phyloP scores from a whole-genome alignment of 2,797 vertebrate species.

The Adrianichthys oophorus region DNA sequence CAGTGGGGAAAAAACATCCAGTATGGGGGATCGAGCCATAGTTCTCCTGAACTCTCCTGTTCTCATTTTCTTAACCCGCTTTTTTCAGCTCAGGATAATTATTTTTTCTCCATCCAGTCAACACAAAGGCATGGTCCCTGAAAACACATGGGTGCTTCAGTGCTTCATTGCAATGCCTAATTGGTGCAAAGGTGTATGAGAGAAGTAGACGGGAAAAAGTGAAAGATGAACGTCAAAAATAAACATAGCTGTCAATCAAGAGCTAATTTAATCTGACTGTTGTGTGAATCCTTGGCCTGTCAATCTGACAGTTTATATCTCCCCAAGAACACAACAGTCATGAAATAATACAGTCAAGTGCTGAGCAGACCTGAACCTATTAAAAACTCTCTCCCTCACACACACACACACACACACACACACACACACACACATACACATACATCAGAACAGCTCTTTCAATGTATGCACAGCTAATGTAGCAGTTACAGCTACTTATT shows the following conservation, averaged over 20 bases:
- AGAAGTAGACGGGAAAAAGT: neutral
- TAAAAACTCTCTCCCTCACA: constrained; percentile 22
- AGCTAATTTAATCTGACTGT: constrained; percentile 37
- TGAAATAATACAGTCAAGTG: constrained; percentile 43
- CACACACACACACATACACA: neutral
- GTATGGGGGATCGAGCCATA: too few relatives aligned
- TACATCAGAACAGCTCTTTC: constrained; percentile 34
- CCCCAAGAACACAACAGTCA: constrained; percentile 35
- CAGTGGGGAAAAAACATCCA: too few relatives aligned
- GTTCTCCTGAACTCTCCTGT: too few relatives aligned
- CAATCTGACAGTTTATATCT: constrained; percentile 34
- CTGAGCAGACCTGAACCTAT: constrained; percentile 31
- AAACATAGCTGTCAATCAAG: constrained; percentile 55
- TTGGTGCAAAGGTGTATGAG: constrained; percentile 29
- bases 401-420: neutral
- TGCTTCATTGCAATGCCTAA: constrained; percentile 43
- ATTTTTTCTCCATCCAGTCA: neutral
- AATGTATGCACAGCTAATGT: constrained; percentile 68
- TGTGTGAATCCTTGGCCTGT: constrained; percentile 25
- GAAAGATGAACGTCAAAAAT: constrained; percentile 13
- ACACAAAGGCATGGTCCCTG: constrained; percentile 3
- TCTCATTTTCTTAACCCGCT: too few relatives aligned
- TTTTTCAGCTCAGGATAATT: too few relatives aligned
- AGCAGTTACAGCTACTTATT: constrained; percentile 71
- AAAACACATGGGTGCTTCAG: constrained; percentile 30